Evolutionary conservation across 2,113 vertebrate genomes (phyloP).

Genomic region (Tetraodon nigroviridis): DNA sequence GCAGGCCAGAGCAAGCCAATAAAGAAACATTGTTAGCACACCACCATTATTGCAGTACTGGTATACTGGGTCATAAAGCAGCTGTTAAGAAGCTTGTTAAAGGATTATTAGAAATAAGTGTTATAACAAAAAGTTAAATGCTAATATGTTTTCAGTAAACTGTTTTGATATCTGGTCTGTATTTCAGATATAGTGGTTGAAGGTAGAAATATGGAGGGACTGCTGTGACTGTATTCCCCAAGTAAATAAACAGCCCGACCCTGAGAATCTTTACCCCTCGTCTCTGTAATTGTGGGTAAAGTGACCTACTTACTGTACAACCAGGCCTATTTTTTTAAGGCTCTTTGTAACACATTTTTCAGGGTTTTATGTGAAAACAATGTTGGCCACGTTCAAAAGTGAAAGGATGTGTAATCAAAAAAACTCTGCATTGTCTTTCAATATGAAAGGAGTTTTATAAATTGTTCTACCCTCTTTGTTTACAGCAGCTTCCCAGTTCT

Average conservation of each 20-base stretch:
- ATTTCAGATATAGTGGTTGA: not conserved
- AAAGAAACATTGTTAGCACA: conserved; percentile 4
- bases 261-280: not conserved
- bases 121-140: too few species aligned
- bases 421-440: not conserved
- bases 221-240: not conserved
- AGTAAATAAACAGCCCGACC: not conserved
- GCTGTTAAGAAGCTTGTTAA: too few species aligned
- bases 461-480: not conserved
- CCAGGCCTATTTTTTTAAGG: conserved; percentile 21
- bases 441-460: conserved; percentile 12
- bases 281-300: conserved; percentile 30
- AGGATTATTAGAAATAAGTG: too few species aligned
- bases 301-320: conserved; percentile 50
- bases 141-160: too few species aligned
- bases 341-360: conserved; percentile 33
- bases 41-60: not conserved
- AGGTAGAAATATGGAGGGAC: not conserved
- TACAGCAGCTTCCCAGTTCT: not conserved
- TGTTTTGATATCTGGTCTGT: not conserved
- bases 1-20: conserved; percentile 16
- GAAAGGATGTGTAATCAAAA: conserved; percentile 6
- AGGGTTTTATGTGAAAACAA: conserved; percentile 1
- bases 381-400: conserved; percentile 11
- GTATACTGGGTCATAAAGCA: not conserved